Evolutionary conservation across 2,888 invertebrate genomes (phyloP).

Genomic region (Drosophila anomalata): DNA sequence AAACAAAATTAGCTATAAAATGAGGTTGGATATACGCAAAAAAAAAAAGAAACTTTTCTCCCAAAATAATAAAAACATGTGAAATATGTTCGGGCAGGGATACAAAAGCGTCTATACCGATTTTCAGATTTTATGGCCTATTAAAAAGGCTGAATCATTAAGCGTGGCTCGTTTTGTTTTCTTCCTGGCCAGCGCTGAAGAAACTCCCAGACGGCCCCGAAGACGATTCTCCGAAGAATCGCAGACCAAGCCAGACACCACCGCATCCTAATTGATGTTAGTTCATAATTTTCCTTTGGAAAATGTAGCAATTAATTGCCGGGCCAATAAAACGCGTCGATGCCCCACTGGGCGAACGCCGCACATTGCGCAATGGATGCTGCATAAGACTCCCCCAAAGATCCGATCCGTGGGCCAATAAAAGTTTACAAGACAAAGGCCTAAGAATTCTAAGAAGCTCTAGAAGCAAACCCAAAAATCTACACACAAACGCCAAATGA

Average conservation of each 20-base stretch:
- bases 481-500: slow-evolving; percentile 16
- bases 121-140: slow-evolving; percentile 77
- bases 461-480: slow-evolving; percentile 19
- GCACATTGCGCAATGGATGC: slow-evolving; percentile 74
- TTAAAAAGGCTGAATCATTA: slow-evolving; percentile 77
- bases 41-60: slow-evolving; percentile 57
- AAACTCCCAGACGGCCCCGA: neutral
- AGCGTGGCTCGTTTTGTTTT: slow-evolving; percentile 48
- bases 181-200: slow-evolving; percentile 8
- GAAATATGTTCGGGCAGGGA: slow-evolving; percentile 72
- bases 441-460: neutral
- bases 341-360: slow-evolving; percentile 73
- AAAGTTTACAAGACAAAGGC: slow-evolving; percentile 72
- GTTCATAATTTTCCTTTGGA: slow-evolving; percentile 78
- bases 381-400: slow-evolving; percentile 53
- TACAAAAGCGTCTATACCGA: slow-evolving; percentile 67
- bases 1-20: slow-evolving; percentile 57
- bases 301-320: slow-evolving; percentile 78
- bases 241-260: slow-evolving; percentile 3
- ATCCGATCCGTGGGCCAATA: slow-evolving; percentile 60
- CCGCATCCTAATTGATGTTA: slow-evolving; percentile 75
- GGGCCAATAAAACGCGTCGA: slow-evolving; percentile 75
- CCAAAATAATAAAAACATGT: slow-evolving; percentile 77
- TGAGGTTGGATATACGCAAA: slow-evolving; percentile 27
- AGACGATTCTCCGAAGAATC: slow-evolving; percentile 6